Base-by-base conservation (phyloP, 2,888 invertebrate species). In the Luperina nickerlii region DNA sequence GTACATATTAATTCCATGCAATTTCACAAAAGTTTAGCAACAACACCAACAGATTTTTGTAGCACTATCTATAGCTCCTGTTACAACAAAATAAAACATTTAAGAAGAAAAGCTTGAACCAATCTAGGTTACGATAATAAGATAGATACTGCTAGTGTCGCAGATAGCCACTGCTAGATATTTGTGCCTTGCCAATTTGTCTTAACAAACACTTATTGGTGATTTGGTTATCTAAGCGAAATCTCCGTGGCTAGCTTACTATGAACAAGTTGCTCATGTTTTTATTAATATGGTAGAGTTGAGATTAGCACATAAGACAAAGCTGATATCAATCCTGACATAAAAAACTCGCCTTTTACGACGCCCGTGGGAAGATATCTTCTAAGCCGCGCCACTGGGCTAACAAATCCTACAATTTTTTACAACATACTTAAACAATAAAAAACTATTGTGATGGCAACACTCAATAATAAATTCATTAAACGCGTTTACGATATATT, bases 401-500 rank as follows among this genome's bases (percentile, higher is more conserved):
- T 62, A 79, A 76, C 65, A 65, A 54, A 74, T 63, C 76, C 72
- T 67, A 66, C 54, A 72, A 69, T 75, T 9, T 70, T 77, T 76
- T 76, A 76, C 48, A 84, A 77, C 57, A 67, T 74, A 38, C 38
- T 38, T 38, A 86, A 74, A 81, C 81, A 79, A 85, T 76, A 73
- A 79, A 84, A 78, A 68, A 60, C 82, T 77, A 80, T 82, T 83
- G 77, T 81, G 63, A 82, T 51, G 20, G 74, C 79, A 70, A 78
- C 78, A 71, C 71, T 81, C 68, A 86, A 68, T 76, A 60, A 74
- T 81, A 80, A 72, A 82, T 81, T 88, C 63, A 84, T 85, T 88
- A 85, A 72, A 80, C 54, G 45, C 78, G 65, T 89, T 88, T 84
- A 90, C 86, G 84, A 87, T 84, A n/a, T 60, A n/a, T 60, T n/a